These are phyloP conservation scores for Caenorhabditis inopinata DNA, from an alignment of 1,140 invertebrate genomes.

Conservation along the genomic window DNA sequence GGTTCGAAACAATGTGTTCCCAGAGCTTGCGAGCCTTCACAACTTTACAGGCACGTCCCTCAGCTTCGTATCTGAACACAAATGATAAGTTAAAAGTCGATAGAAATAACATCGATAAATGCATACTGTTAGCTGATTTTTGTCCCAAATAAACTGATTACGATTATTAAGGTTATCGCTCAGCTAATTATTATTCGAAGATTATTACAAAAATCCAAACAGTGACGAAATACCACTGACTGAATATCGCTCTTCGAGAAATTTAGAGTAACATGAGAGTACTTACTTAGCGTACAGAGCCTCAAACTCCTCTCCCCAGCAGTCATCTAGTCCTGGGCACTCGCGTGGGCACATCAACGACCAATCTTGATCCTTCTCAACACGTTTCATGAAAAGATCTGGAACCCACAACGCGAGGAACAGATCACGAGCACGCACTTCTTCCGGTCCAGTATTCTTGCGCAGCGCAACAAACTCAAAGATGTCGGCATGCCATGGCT, in stretches of 20 bases:
- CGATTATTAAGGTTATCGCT: neutral
- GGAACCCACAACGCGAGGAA: slow-evolving; percentile 98
- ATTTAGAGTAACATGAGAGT: too few relatives aligned
- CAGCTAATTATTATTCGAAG: neutral
- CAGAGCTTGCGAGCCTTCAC: slow-evolving; percentile 85
- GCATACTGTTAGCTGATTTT: slow-evolving; percentile 22
- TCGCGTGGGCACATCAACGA: slow-evolving; percentile 94
- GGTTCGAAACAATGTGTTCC: slow-evolving; percentile 89
- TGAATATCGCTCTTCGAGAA: neutral
- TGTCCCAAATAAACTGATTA: neutral
- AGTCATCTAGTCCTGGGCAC: slow-evolving; percentile 83
- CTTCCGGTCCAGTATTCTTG: slow-evolving; percentile 92
- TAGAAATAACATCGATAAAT: too few relatives aligned
- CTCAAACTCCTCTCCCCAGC: slow-evolving; percentile 93
- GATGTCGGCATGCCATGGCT: slow-evolving; percentile 97
- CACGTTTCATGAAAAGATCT: slow-evolving; percentile 96
- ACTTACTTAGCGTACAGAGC: slow-evolving; percentile 78
- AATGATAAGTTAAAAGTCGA: too few relatives aligned
- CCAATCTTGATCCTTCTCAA: slow-evolving; percentile 82
- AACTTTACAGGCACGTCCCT: slow-evolving; percentile 76
- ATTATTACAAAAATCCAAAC: neutral
- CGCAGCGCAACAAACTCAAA: slow-evolving; percentile 87
- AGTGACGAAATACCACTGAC: neutral
- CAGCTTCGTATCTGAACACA: slow-evolving; percentile 77
- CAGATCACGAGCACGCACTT: slow-evolving; percentile 87